Percentiles rank a stretch among this genome's conserved stretches.
These are phyloP conservation scores for Brachyrhaphis roseni DNA, from an alignment of 2,797 vertebrate species.

Conservation along the genomic window DNA sequence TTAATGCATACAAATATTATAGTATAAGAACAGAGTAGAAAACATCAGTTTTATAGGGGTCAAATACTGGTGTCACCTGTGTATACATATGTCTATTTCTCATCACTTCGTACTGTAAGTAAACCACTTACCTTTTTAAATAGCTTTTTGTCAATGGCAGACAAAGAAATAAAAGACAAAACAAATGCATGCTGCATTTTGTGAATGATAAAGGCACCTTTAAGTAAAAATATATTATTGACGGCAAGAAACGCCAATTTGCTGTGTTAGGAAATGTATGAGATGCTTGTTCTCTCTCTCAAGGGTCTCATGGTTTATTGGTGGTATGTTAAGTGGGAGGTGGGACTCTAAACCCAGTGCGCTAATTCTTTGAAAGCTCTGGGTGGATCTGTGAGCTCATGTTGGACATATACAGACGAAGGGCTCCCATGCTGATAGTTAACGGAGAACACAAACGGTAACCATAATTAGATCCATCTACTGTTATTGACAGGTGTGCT, in stretches of 20 bases:
- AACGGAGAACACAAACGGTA: conserved; percentile 68
- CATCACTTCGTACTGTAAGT: neutral
- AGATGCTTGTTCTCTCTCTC: conserved; percentile 30
- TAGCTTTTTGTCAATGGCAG: neutral
- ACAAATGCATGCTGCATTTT: neutral
- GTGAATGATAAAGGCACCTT: neutral
- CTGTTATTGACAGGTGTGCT: conserved; percentile 74
- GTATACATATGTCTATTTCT: neutral
- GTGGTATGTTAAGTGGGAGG: conserved; percentile 56
- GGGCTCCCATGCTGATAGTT: conserved; percentile 79
- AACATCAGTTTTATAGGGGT: neutral
- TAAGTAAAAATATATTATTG: neutral
- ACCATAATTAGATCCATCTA: conserved; percentile 82
- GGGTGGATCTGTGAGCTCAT: conserved; percentile 28
- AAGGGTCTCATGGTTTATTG: conserved; percentile 43
- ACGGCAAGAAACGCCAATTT: conserved; percentile 9
- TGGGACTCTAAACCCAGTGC: conserved; percentile 70
- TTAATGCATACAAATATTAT: neutral
- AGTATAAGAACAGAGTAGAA: neutral
- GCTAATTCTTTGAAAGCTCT: conserved; percentile 56
- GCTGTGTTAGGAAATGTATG: conserved; percentile 8
- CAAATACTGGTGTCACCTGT: neutral
- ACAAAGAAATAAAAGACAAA: neutral
- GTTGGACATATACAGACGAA: conserved; percentile 51
- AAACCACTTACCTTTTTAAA: neutral